Percentiles rank a stretch among this genome's conserved stretches.
Conservation (phyloP, 2,888 invertebrate genomes). For the Hypena proboscidalis region DNA sequence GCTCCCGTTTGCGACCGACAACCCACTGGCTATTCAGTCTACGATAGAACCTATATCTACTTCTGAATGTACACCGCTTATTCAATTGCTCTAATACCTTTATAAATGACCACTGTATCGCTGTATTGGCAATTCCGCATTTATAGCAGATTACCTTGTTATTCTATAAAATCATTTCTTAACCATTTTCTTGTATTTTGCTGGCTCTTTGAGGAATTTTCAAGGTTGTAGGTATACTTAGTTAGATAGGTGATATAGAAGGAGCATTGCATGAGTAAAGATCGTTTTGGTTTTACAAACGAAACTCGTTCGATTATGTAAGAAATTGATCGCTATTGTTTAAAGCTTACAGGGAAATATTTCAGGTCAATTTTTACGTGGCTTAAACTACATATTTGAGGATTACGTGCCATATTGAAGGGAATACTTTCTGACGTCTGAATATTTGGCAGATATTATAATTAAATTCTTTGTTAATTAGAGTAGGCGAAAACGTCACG, state of each 20-base stretch:
- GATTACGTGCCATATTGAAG: no score
- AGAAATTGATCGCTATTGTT: constrained; percentile 7
- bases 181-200: neutral
- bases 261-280: constrained; percentile 2
- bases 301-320: constrained; percentile 7
- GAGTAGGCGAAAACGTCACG: no score
- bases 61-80: constrained; percentile 57
- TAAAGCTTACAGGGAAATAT: neutral
- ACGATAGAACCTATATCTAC: constrained; percentile 41
- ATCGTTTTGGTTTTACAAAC: neutral
- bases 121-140: constrained; percentile 39
- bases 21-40: constrained; percentile 35
- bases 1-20: constrained; percentile 48
- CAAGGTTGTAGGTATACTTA: no score
- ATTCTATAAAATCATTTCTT: neutral
- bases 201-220: neutral
- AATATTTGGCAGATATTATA: no score
- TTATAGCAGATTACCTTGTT: constrained; percentile 34
- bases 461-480: no score
- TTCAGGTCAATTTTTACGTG: neutral
- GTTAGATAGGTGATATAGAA: neutral
- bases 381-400: no score
- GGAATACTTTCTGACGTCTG: no score
- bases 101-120: constrained; percentile 63
- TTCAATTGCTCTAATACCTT: constrained; percentile 73